Evolutionary conservation across 2,113 vertebrate genomes (phyloP).

Genomic region (Phaethon lepturus): DNA sequence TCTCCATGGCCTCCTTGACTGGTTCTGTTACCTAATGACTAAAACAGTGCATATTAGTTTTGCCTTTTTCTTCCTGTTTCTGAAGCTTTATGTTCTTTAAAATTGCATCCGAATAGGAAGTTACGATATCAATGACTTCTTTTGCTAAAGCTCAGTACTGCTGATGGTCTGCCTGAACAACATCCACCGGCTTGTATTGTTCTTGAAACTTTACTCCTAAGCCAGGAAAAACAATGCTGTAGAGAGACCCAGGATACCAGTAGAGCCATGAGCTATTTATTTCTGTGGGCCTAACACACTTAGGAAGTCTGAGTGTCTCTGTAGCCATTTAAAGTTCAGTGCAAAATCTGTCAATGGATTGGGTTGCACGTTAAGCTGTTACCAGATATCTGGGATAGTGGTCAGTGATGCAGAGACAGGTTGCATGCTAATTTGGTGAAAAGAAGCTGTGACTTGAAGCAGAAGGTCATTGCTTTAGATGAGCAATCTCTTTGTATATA

Average conservation of each 20-base stretch:
- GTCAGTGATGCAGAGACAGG: not conserved
- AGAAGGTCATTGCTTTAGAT: not conserved
- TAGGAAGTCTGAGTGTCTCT: not conserved
- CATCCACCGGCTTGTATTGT: not conserved
- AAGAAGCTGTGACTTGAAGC: not conserved
- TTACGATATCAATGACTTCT: not conserved
- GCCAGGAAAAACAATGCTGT: constrained; percentile 23
- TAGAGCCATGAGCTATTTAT: constrained; percentile 35
- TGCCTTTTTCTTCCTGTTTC: not conserved
- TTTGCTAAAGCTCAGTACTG: not conserved
- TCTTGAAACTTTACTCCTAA: constrained; percentile 26
- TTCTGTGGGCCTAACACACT: not conserved
- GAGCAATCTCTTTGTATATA: not conserved
- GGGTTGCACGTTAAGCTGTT: not conserved
- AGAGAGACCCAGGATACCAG: not conserved
- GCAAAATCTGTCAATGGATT: constrained; percentile 9
- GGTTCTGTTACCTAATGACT: not conserved
- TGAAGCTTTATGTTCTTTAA: not conserved
- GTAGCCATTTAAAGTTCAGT: constrained; percentile 1
- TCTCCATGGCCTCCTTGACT: not conserved
- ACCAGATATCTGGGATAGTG: not conserved
- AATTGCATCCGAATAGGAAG: not conserved
- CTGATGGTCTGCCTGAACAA: not conserved
- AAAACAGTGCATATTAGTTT: not conserved
- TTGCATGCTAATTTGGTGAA: not conserved